Base-by-base conservation (phyloP, 37 sponge, comb jelly and placozoan species). In the Dysidea cf. avara region DNA sequence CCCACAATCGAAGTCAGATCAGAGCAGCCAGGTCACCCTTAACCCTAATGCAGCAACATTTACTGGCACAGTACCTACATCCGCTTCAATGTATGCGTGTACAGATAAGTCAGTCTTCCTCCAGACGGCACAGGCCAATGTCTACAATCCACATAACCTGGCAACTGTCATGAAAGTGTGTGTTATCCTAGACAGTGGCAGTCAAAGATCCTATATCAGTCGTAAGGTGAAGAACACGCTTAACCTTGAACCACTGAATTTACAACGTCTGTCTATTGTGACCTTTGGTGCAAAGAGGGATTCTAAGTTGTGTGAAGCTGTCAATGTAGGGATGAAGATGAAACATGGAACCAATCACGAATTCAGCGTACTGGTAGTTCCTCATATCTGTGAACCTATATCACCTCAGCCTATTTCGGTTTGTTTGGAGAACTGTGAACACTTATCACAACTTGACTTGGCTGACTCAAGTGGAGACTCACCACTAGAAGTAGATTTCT, bases 151-250 rank as follows among this genome's bases (percentile, higher is more conserved):
- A 49, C 16, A 49, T 18, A 13, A 49, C 13, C 52, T 16, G 13
- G 16, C 13, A 18, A 25, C 25, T 29, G 25, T 28, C 25, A n/a
- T 28, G 22, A 9, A 7, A 58, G 60, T 58, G 9, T 7, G 21
- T 18, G 22, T 14, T 58, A 14, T 58, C 25, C 22, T 58, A 28
- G 60, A 58, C 60, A 28, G 11, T 7, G 75, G 63, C 6, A 74
- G 63, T 46, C 63, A 60, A 72, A 37, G 74, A 14, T 72, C 43
- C 20, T 72, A 72, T 46, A 72, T 56, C 60, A 72, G 61, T 32
- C 40, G 59, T 2, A 37, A 51, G 7, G 40, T 31, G 18, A 7
- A 6, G 32, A 5, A 20, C 31, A n/a, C 31, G 30, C 64, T 71
- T n/a, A 14, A 56, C 7, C 57, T 71, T 33, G 7, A 17, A 21